Percentiles rank a stretch among this genome's conserved stretches.
These are phyloP conservation scores for Mesitornis unicolor DNA, from an alignment of 2,113 vertebrate genomes.

Conservation along the genomic window DNA sequence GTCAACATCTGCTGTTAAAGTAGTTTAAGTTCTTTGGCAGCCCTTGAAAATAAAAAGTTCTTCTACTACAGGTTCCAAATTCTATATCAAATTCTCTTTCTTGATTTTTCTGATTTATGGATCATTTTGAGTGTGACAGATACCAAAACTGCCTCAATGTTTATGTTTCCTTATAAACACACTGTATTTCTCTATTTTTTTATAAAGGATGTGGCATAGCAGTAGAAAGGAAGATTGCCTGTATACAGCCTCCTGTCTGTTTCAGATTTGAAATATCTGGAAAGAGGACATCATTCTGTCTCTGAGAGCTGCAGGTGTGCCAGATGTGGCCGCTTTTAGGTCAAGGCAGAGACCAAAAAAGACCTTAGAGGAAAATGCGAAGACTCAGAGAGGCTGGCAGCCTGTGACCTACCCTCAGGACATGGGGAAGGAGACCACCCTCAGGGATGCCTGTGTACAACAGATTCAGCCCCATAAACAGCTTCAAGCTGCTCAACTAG, in stretches of 20 bases:
- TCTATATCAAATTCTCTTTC: neutral
- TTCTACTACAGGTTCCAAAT: neutral
- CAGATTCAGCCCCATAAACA: neutral
- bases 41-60: neutral
- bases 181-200: neutral
- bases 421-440: neutral
- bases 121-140: neutral
- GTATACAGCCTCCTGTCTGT: neutral
- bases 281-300: accelerated
- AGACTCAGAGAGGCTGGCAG: neutral
- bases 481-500: neutral
- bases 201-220: neutral
- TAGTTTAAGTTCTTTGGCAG: neutral
- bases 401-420: accelerated
- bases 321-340: neutral
- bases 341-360: neutral
- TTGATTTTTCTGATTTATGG: neutral
- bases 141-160: neutral
- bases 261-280: neutral
- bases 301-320: neutral
- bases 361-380: neutral
- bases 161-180: neutral
- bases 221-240: neutral
- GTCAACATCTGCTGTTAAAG: neutral
- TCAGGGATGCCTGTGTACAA: neutral